Evolutionary conservation across 2,797 vertebrate genomes (phyloP), one percentile per base, ranked within the genome.

Genomic region (Myotis pilosus): DNA sequence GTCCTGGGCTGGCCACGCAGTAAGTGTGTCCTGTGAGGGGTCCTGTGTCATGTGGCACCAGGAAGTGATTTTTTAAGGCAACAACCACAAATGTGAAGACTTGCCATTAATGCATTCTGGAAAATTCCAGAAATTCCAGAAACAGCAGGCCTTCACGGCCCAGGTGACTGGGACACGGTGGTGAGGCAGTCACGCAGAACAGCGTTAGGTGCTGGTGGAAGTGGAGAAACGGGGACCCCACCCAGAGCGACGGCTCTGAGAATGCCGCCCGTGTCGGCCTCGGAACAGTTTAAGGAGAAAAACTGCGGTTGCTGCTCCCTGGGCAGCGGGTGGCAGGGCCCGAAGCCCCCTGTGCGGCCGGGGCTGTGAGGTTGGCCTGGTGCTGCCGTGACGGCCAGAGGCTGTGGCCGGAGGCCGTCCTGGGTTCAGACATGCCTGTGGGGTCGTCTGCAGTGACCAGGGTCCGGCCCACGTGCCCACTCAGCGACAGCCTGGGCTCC

Each of bases 351-450:
- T 25, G 55, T 22, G 3, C 8, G 9, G 55, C 55, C 11, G 55
- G 55, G 55, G 55, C 57, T 23, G 23, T 60, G 57, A 28, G 57
- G 57, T 25, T 25, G 5, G 57, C 11, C 11, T 47, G 44, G 11
- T 47, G 44, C 44, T 47, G 44, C 44, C 44, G 44, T 47, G 44
- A 10, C 44, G 12, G 44, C 57, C 1, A 25, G 10, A 28, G 57
- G 23, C 57, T 28, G 11, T 23, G 62, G 62, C 30, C 30, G 3
- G 60, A 30, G 60, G 41, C 16, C 5, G 28, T 49, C 44, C 44
- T n/a, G 72, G 5, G 28, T 30, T 49, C 72, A 1, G 28, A 19
- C 2, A 4, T 11, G 0, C 4, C 12, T 30, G 8, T 7, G 17
- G 72, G 44, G 36, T 12, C 44, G 1, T n/a, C 4, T 11, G 19